These are phyloP conservation scores for Drosophila nasuta DNA, from an alignment of 1,140 invertebrate species.

Conservation along the genomic window DNA sequence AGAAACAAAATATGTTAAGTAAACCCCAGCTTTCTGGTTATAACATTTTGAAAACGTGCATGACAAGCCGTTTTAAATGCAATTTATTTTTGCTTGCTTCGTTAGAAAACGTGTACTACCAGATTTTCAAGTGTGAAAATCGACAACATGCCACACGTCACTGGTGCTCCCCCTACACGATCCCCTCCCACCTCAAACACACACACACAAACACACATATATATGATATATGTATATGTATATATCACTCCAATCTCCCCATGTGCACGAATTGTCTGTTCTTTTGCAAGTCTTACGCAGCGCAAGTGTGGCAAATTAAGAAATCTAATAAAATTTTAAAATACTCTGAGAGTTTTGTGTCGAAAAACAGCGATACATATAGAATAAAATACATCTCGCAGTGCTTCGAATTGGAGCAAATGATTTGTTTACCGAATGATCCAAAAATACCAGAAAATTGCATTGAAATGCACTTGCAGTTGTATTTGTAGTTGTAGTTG, in stretches of 20 bases:
- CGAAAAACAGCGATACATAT: conserved; percentile 2
- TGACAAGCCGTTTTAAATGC: conserved; percentile 14
- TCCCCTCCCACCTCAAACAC: neutral
- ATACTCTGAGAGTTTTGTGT: conserved; percentile 21
- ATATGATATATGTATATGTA: no score
- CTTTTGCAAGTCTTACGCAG: conserved; percentile 29
- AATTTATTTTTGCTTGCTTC: conserved; percentile 38
- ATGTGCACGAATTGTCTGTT: neutral
- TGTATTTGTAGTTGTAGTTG: conserved; percentile 5
- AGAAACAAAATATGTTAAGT: no score
- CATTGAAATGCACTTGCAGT: conserved; percentile 34
- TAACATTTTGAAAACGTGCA: neutral
- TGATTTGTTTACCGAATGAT: conserved; percentile 61
- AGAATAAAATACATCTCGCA: conserved; percentile 28
- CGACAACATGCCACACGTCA: conserved; percentile 9
- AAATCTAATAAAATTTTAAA: conserved; percentile 59
- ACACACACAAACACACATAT: no score
- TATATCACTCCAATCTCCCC: neutral
- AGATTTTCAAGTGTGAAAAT: conserved; percentile 40
- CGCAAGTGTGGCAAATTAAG: conserved; percentile 44
- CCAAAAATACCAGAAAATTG: conserved; percentile 60
- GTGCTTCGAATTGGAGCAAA: conserved; percentile 51
- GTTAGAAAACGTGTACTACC: conserved; percentile 31
- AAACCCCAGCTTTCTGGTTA: neutral
- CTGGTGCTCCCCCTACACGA: neutral